These are phyloP conservation scores for Drosophila mimica DNA, from an alignment of 2,888 invertebrate genomes.

Conservation along the genomic window DNA sequence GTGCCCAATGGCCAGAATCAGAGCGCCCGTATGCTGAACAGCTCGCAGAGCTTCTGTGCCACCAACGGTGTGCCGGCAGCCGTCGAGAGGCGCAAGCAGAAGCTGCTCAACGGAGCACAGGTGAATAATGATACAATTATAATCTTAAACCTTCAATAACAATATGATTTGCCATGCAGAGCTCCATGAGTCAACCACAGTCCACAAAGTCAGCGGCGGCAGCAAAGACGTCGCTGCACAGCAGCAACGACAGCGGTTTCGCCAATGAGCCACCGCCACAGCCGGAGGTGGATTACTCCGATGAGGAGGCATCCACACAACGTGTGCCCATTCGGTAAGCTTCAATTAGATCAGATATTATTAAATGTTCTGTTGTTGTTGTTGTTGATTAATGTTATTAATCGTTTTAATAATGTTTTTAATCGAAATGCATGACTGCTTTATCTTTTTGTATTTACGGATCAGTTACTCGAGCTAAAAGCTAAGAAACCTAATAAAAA, in stretches of 20 bases:
- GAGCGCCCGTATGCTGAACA: conserved; percentile 86
- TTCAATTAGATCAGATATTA: not conserved
- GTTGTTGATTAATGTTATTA: not conserved
- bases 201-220: conserved; percentile 84
- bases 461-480: not conserved
- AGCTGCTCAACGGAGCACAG: conserved; percentile 81
- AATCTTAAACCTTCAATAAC: not conserved
- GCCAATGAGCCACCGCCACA: conserved; percentile 94
- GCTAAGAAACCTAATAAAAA: not conserved
- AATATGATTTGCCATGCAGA: conserved; percentile 17
- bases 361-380: conserved; percentile 21
- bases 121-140: conserved; percentile 24
- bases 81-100: conserved; percentile 82
- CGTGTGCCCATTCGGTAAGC: conserved; percentile 86
- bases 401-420: not conserved
- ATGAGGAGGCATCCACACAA: conserved; percentile 90
- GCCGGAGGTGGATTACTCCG: conserved; percentile 95
- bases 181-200: conserved; percentile 72
- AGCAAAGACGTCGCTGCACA: conserved; percentile 92
- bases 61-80: conserved; percentile 82
- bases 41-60: conserved; percentile 87
- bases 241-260: conserved; percentile 96
- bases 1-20: conserved; percentile 86
- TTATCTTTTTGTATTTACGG: not conserved
- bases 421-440: not conserved